phyloP scores from a whole-genome alignment of 2,797 vertebrate genomes.

The Phrynocephalus vlangalii region DNA sequence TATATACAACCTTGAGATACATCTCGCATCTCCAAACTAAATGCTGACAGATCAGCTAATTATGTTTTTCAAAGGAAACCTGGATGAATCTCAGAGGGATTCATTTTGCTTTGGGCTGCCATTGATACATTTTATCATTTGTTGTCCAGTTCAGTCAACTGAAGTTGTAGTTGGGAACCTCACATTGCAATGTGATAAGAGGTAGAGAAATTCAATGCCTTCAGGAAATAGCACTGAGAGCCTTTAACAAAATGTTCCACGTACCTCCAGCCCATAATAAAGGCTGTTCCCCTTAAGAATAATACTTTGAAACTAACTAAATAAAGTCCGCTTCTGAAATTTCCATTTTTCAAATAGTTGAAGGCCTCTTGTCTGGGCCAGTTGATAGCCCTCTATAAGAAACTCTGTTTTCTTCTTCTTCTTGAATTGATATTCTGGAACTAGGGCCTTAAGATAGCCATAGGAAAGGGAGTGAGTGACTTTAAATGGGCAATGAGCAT shows the following conservation, averaged over 20 bases:
- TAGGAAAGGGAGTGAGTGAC: no score
- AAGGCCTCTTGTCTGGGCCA: no score
- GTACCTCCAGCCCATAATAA: neutral
- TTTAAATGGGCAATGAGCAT: no score
- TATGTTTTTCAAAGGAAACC: neutral
- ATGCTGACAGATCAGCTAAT: neutral
- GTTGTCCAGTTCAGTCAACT: neutral
- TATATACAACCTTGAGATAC: constrained; percentile 1
- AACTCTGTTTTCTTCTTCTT: no score
- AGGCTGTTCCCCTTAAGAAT: neutral
- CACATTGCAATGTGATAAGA: neutral
- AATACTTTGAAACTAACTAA: neutral
- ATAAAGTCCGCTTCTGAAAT: neutral
- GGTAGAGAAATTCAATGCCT: neutral
- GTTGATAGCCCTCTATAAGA: no score
- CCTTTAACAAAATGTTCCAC: neutral
- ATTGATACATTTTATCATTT: constrained; percentile 29
- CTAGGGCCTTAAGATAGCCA: no score
- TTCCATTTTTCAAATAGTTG: no score
- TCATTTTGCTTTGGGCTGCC: neutral
- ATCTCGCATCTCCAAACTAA: neutral
- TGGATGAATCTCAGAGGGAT: constrained; percentile 12
- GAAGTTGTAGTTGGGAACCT: neutral
- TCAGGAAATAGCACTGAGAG: neutral
- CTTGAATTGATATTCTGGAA: no score